These are phyloP conservation scores for Myotis vivesi DNA, from an alignment of 2,797 vertebrate genomes.

Conservation along the genomic window DNA sequence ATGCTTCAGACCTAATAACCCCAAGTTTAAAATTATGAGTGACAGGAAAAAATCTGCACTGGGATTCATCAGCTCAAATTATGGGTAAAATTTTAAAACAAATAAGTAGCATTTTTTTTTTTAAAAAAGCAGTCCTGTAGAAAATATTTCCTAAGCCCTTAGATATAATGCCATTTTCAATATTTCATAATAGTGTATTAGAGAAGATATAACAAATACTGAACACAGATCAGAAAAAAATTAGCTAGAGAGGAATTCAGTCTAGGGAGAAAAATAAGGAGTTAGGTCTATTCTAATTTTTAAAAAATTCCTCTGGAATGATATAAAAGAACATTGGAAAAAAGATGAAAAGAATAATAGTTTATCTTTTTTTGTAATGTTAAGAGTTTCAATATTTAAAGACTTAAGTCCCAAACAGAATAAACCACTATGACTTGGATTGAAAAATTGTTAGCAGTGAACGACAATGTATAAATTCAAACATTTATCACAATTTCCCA, in stretches of 20 bases:
- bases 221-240: slow-evolving; percentile 42
- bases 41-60: not conserved
- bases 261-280: slow-evolving; percentile 45
- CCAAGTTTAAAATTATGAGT: slow-evolving; percentile 10
- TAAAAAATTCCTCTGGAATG: slow-evolving; percentile 47
- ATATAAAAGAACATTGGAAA: slow-evolving; percentile 46
- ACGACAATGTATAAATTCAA: slow-evolving; percentile 25
- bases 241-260: slow-evolving; percentile 43
- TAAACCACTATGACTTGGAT: not conserved
- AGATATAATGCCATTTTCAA: slow-evolving; percentile 28
- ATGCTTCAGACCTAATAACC: not conserved
- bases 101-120: not conserved
- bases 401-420: not conserved
- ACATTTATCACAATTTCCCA: not conserved
- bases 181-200: not conserved
- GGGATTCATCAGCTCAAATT: not conserved
- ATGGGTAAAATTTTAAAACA: slow-evolving; percentile 39
- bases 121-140: not conserved
- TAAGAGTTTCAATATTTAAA: slow-evolving; percentile 37
- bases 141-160: slow-evolving; percentile 8
- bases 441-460: not conserved
- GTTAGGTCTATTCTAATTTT: slow-evolving; percentile 19
- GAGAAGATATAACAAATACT: slow-evolving; percentile 1
- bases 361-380: slow-evolving; percentile 19
- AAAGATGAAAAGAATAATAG: not conserved